Evolutionary conservation across 2,113 vertebrate species (phyloP).

Genomic region (Rutilus rutilus): DNA sequence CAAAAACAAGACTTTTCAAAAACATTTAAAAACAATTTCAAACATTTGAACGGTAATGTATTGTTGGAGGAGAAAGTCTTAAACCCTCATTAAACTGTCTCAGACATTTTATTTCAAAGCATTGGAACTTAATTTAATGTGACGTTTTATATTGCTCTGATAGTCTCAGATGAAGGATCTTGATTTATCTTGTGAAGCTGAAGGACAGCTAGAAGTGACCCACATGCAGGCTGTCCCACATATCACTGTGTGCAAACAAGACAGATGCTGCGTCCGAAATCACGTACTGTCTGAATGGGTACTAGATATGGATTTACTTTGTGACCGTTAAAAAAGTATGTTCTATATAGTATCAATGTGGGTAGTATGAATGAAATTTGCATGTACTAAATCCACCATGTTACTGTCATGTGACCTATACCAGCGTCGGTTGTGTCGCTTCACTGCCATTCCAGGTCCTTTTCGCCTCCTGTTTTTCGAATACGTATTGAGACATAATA

Average conservation of each 20-base stretch:
- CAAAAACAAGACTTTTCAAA: background rate
- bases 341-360: too few species aligned
- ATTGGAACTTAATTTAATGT: background rate
- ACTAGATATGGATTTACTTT: too few species aligned
- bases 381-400: too few species aligned
- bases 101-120: conserved; percentile 5
- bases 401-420: too few species aligned
- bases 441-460: too few species aligned
- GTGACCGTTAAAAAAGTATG: too few species aligned
- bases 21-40: background rate
- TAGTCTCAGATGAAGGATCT: background rate
- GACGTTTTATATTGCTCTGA: background rate
- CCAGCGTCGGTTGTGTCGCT: too few species aligned
- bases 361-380: too few species aligned
- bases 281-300: too few species aligned
- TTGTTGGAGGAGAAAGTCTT: background rate
- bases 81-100: conserved; percentile 1
- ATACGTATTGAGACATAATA: too few species aligned
- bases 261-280: background rate
- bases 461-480: too few species aligned
- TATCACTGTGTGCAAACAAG: background rate
- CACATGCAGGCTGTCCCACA: background rate
- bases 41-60: background rate
- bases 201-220: conserved; percentile 19
- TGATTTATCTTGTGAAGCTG: background rate